Evolutionary conservation across 92 coral and sea anemone genomes (phyloP).

Genomic region (Muricea muricata): DNA sequence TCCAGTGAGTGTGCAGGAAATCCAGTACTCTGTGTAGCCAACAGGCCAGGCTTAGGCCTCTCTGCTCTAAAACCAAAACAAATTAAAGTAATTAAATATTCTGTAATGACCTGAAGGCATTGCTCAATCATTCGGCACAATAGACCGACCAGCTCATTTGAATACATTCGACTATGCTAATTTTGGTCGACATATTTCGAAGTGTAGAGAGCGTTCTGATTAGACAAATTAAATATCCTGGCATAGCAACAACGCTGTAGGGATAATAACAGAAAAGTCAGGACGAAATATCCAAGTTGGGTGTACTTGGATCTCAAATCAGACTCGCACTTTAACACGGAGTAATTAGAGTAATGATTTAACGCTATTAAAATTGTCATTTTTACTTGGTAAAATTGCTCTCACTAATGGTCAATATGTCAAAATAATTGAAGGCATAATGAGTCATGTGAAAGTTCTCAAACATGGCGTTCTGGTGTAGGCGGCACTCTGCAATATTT

Average conservation of each 20-base stretch:
- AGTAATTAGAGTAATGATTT: not conserved
- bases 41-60: not conserved
- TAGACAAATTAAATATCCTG: too few species aligned
- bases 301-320: not conserved
- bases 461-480: not conserved
- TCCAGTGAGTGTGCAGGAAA: not conserved
- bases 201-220: not conserved
- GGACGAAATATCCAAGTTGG: not conserved
- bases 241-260: not conserved
- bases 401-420: not conserved
- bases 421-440: not conserved
- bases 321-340: not conserved
- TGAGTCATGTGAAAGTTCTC: not conserved
- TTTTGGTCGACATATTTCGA: not conserved
- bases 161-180: slow-evolving; percentile 23
- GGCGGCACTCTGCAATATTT: not conserved
- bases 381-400: not conserved
- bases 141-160: slow-evolving; percentile 1
- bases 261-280: not conserved
- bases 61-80: slow-evolving; percentile 31
- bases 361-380: not conserved
- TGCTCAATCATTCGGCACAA: slow-evolving; percentile 13
- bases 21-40: not conserved
- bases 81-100: slow-evolving; percentile 34
- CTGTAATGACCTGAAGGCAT: slow-evolving; percentile 12